phyloP scores from a whole-genome alignment of 2,888 invertebrate genomes.

The Mythimna loreyi region DNA sequence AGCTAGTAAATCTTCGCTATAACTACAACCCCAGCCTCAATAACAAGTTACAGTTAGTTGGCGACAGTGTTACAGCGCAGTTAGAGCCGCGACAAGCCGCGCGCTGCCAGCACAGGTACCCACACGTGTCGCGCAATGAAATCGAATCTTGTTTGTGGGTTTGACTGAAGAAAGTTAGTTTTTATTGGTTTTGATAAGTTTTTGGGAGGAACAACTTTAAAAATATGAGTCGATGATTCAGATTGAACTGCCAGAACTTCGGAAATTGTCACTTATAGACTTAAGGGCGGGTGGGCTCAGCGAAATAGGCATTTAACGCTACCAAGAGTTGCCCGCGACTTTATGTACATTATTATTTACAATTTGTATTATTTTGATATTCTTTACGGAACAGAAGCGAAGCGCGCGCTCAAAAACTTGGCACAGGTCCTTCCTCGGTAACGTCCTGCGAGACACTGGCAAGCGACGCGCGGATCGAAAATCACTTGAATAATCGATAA shows the following conservation, averaged over 20 bases:
- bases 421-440: too few relatives aligned
- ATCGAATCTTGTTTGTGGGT: conserved; percentile 41
- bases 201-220: not conserved
- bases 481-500: too few relatives aligned
- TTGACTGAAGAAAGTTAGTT: conserved; percentile 7
- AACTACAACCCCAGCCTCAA: conserved; percentile 15
- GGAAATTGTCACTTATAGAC: not conserved
- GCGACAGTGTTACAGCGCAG: conserved; percentile 64
- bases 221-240: too few relatives aligned
- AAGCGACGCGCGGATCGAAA: too few relatives aligned
- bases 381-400: too few relatives aligned
- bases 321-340: too few relatives aligned
- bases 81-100: conserved; percentile 48
- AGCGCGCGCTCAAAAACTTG: too few relatives aligned
- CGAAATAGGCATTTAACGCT: too few relatives aligned
- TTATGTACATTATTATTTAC: too few relatives aligned
- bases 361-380: too few relatives aligned
- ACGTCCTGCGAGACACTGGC: too few relatives aligned
- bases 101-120: conserved; percentile 33
- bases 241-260: not conserved
- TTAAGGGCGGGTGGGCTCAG: too few relatives aligned
- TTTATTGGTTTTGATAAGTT: not conserved
- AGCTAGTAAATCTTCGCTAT: not conserved
- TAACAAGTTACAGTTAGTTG: conserved; percentile 63
- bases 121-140: conserved; percentile 54